phyloP scores from a whole-genome alignment of 2,888 invertebrate genomes.

The Xestia rhomboidea region DNA sequence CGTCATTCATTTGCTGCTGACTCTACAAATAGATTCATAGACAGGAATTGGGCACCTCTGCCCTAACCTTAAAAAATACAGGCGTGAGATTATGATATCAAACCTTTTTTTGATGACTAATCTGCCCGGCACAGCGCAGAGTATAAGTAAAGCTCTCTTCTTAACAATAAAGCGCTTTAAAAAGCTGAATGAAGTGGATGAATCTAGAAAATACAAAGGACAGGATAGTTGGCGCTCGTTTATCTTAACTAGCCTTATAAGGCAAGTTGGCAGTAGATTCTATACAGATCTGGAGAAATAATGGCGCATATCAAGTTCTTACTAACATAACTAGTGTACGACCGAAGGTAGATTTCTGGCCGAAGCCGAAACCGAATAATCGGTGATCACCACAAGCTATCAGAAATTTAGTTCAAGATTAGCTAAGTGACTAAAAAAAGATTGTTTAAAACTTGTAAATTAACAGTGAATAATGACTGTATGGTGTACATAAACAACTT shows the following conservation, averaged over 20 bases:
- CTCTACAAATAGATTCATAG: neutral
- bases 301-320: conserved; percentile 54
- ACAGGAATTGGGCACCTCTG: neutral
- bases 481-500: neutral
- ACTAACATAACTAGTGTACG: conserved; percentile 38
- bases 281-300: conserved; percentile 58
- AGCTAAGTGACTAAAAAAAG: neutral
- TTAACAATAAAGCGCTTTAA: conserved; percentile 39
- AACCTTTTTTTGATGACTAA: neutral
- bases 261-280: conserved; percentile 44
- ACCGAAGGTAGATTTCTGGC: neutral
- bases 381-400: neutral
- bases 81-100: neutral
- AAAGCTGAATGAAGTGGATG: conserved; percentile 21
- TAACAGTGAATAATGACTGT: neutral
- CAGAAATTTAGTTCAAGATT: neutral
- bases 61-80: neutral
- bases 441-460: neutral
- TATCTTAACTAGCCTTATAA: conserved; percentile 56
- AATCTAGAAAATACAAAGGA: conserved; percentile 50
- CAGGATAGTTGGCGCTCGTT: conserved; percentile 45
- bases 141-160: neutral
- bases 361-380: neutral
- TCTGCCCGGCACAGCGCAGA: neutral
- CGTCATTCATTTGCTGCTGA: neutral